Percentiles rank a stretch among this genome's conserved stretches.
Conservation (phyloP, 2,888 invertebrate species). For the Pherbina coryleti region DNA sequence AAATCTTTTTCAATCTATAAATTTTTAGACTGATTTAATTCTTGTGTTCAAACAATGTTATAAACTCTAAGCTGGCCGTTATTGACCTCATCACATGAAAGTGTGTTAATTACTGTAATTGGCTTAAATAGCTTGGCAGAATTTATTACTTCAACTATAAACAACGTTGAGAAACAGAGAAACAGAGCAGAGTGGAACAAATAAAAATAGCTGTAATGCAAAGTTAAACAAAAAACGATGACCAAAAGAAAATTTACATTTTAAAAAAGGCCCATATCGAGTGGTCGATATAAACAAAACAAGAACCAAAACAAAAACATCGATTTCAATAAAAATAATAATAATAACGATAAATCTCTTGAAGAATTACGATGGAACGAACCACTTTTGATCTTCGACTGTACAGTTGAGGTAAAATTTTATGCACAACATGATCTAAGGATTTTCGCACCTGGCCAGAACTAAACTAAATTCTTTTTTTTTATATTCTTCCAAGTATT, state of each 20-base stretch:
- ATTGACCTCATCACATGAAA: constrained; percentile 29
- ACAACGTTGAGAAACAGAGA: neutral
- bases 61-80: neutral
- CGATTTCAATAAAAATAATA: constrained; percentile 3
- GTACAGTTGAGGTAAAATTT: neutral
- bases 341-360: constrained; percentile 22
- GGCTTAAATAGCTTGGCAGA: neutral
- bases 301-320: neutral
- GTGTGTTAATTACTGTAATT: constrained; percentile 40
- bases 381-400: neutral
- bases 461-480: neutral
- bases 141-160: neutral
- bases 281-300: constrained; percentile 17
- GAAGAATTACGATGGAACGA: constrained; percentile 38
- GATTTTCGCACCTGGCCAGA: constrained; percentile 61
- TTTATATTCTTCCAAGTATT: neutral
- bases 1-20: too few relatives aligned
- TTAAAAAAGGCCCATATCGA: neutral
- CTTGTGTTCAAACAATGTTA: neutral
- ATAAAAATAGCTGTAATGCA: neutral
- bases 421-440: constrained; percentile 54
- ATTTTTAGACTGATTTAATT: neutral
- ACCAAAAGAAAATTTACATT: neutral
- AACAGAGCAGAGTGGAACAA: neutral
- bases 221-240: neutral